A percentile compares a stretch with the other conserved stretches of the same genome.
Evolutionary conservation across 2,888 invertebrate genomes (phyloP).

Genomic region (Cataglyphis cursor): DNA sequence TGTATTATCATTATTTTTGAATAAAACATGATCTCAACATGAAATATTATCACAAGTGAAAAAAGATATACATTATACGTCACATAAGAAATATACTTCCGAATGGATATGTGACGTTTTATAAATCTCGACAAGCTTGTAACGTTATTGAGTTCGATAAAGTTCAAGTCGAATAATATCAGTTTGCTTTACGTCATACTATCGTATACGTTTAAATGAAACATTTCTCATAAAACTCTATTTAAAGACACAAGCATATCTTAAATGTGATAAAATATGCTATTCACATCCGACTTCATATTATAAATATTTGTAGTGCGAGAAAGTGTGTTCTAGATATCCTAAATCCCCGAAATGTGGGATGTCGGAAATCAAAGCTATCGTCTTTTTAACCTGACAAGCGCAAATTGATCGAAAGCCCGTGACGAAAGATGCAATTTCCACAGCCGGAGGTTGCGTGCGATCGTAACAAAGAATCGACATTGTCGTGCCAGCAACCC

Average conservation of each 20-base stretch:
- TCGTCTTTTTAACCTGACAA: conserved; percentile 25
- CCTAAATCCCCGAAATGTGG: conserved; percentile 1
- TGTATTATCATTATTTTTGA: background rate
- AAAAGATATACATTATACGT: background rate
- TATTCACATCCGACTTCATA: background rate
- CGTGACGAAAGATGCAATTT: conserved; percentile 55
- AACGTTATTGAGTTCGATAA: background rate
- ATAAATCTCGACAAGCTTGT: background rate
- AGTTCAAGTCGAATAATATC: background rate
- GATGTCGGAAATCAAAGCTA: conserved; percentile 20
- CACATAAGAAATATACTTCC: background rate
- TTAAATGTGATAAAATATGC: background rate
- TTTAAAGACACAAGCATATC: background rate
- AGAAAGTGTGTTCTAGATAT: background rate
- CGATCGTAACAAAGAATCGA: conserved; percentile 51
- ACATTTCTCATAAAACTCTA: background rate
- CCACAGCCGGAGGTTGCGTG: conserved; percentile 21
- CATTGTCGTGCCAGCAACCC: conserved; percentile 49
- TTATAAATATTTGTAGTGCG: conserved; percentile 17
- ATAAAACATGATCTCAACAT: background rate
- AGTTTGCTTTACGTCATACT: background rate
- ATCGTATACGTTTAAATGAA: background rate
- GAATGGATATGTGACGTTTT: background rate
- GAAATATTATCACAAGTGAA: background rate
- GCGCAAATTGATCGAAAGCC: conserved; percentile 58